These are phyloP conservation scores for Melanotaenia boesemani DNA, from an alignment of 2,797 vertebrate species.

Conservation along the genomic window DNA sequence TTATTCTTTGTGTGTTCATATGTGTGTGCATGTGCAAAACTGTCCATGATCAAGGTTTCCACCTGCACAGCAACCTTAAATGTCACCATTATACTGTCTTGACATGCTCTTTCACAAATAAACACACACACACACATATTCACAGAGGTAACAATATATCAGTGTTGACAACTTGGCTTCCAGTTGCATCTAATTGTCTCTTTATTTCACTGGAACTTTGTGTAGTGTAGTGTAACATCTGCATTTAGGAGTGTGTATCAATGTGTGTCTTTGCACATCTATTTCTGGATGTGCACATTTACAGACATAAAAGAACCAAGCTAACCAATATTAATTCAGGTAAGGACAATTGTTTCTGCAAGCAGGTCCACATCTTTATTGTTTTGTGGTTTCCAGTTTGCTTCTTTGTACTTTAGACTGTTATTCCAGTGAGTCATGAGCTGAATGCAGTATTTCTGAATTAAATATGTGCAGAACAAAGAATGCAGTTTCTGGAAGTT, in stretches of 20 bases:
- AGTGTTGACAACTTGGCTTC: slow-evolving; percentile 38
- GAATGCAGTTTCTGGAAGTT: not conserved
- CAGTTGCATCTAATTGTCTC: slow-evolving; percentile 36
- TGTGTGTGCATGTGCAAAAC: not conserved
- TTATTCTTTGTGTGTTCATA: not conserved
- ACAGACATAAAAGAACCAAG: no score
- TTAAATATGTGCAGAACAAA: slow-evolving; percentile 2
- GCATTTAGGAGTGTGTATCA: not conserved
- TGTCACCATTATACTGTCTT: not conserved
- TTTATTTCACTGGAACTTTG: slow-evolving; percentile 21
- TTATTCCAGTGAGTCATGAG: no score
- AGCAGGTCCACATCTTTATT: not conserved
- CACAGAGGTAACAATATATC: slow-evolving; percentile 19
- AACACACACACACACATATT: not conserved
- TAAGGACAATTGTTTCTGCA: not conserved
- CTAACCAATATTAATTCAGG: no score
- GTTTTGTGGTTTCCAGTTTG: no score
- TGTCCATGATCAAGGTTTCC: slow-evolving; percentile 15
- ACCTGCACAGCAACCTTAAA: slow-evolving; percentile 1
- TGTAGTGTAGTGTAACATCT: slow-evolving; percentile 20
- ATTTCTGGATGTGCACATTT: not conserved
- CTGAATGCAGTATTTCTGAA: not conserved
- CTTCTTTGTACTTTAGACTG: no score
- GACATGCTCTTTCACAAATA: slow-evolving; percentile 17
- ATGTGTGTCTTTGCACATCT: not conserved